Evolutionary conservation across 2,113 vertebrate species (phyloP).

Genomic region (Ictalurus furcatus): DNA sequence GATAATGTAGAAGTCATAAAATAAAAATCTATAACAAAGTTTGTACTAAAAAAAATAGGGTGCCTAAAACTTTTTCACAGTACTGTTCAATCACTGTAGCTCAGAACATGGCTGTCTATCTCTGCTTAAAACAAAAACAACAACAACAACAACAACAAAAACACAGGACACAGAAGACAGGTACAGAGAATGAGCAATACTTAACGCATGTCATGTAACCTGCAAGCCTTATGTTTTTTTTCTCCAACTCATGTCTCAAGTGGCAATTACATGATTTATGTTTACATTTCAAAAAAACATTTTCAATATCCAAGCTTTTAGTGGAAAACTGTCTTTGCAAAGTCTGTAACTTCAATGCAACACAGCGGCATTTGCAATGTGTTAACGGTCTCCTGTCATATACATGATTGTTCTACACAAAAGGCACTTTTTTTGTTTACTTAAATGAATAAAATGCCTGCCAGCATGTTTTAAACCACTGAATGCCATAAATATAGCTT

Average conservation of each 20-base stretch:
- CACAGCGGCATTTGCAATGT: conserved; percentile 24
- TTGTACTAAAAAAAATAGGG: too few species aligned
- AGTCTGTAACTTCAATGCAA: conserved; percentile 32
- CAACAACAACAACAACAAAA: neutral
- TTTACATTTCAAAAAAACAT: conserved; percentile 34
- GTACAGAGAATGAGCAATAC: conserved; percentile 40
- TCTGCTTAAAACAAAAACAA: neutral
- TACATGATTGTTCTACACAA: conserved; percentile 49
- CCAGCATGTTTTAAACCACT: conserved; percentile 61
- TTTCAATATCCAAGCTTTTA: conserved; percentile 25
- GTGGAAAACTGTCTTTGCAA: conserved; percentile 29
- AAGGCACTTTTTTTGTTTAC: conserved; percentile 43
- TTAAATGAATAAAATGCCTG: conserved; percentile 52
- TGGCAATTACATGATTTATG: conserved; percentile 36
- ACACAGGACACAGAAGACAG: conserved; percentile 2
- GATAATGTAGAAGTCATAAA: too few species aligned
- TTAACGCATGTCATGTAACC: conserved; percentile 40
- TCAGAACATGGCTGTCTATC: conserved; percentile 14
- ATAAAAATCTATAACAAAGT: too few species aligned
- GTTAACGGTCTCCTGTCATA: conserved; percentile 31
- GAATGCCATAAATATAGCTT: conserved; percentile 62
- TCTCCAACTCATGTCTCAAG: conserved; percentile 18
- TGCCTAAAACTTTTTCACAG: too few species aligned
- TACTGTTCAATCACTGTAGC: neutral
- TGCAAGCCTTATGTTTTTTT: conserved; percentile 51